Base-by-base conservation (phyloP, 2,113 vertebrate species). In the Xiphophorus maculatus region DNA sequence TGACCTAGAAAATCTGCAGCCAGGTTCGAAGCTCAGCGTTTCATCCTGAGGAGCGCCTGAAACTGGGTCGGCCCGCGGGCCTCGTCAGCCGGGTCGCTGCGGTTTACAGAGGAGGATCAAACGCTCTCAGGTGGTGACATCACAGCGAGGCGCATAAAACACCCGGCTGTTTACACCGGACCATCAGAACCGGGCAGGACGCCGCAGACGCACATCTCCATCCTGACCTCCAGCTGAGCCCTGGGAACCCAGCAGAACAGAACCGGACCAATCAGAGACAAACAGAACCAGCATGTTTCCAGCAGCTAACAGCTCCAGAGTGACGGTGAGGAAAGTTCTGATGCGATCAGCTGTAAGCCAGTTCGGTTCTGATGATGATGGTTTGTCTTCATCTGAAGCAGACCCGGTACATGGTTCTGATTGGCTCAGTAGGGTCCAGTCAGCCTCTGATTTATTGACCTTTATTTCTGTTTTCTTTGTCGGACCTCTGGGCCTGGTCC, bases 1-100 rank as follows among this genome's bases (percentile, higher is more conserved):
- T 3, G 86, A 87, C 87, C 86, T 69, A 83, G 81, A 91, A 84
- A 87, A 77, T 6, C 22, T 62, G 73, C 69, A 63, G 74, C 66
- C 51, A 2, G 27, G 51, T 63, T 61, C 2, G 5, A 48, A 77
- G 77, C 71, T 63, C 10, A 66, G 58, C 19, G 0, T 11, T 42
- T 74, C 17, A 42, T 63, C 67, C n/a, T 66, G 12, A 3, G 8
- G 30, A 1, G 0, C 29, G 4, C 33, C 5, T 0, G 28, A 87
- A 91, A 92, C 66, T 88, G 84, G 90, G 89, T 87, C 78, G 29
- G 65, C 0, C 30, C 7, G 67, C 73, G 22, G 42, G 66, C 44
- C 33, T 66, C 0, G 69, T 85, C 76, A 79, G 51, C 22, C 30
- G 6, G n/a, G n/a, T 25, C 32, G 19, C 9, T 14, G 87, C 22